Evolutionary conservation across 2,888 invertebrate genomes (phyloP).

Genomic region (Boloria selene): DNA sequence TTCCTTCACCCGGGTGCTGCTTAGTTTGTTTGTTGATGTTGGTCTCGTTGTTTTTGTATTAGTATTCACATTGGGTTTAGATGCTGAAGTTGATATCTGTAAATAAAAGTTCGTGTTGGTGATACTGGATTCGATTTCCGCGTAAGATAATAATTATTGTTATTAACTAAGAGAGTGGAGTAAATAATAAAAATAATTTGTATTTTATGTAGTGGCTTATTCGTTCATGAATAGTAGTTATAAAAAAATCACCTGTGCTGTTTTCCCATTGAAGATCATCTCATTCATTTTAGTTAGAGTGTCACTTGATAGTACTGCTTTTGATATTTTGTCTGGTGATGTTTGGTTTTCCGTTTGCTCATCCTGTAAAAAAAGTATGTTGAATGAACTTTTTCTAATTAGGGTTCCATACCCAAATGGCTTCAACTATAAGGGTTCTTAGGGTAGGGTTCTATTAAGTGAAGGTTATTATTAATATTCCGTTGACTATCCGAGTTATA

Average conservation of each 20-base stretch:
- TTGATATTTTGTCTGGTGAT: conserved; percentile 65
- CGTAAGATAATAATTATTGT: no score
- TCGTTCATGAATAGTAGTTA: no score
- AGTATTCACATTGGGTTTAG: conserved; percentile 54
- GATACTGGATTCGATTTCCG: no score
- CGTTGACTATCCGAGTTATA: no score
- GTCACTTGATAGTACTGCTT: conserved; percentile 57
- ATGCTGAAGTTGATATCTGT: conserved; percentile 62
- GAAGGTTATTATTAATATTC: no score
- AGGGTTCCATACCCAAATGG: neutral
- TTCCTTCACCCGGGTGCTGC: conserved; percentile 57
- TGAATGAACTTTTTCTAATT: neutral
- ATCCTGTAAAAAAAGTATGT: conserved; percentile 44
- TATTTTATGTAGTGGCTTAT: no score
- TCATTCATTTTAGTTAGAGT: conserved; percentile 69
- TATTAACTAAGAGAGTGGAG: no score
- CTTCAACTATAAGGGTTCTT: no score
- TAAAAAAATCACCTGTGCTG: conserved; percentile 49
- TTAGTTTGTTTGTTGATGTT: conserved; percentile 60
- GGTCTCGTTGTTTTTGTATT: conserved; percentile 48
- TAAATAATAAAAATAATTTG: no score
- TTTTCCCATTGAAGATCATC: conserved; percentile 71
- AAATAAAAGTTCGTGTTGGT: neutral
- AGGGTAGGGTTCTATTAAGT: no score
- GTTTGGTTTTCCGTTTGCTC: conserved; percentile 57